Base-by-base conservation (phyloP, 2,113 vertebrate species). In the Cebidichthys violaceus region DNA sequence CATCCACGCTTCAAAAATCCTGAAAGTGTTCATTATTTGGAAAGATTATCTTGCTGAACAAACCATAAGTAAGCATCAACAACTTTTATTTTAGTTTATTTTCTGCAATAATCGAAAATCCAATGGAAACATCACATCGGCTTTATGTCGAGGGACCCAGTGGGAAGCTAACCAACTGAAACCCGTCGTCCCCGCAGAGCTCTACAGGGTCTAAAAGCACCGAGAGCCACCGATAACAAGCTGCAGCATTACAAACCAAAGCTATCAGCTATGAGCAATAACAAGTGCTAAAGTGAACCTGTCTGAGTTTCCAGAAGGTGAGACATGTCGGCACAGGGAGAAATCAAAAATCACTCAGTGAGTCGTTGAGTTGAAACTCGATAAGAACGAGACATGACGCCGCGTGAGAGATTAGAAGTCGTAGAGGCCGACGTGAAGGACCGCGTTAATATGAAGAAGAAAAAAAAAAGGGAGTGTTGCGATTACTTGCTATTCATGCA, bases 391-490 rank as follows among this genome's bases (percentile, higher is more conserved):
- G 14, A 20, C 37, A 9, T 7, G 29, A 10, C 2, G 47, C 1
- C 24, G 18, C 4, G 7, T 10, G 37, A 45, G 17, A 7, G 75
- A 82, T 70, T 47, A 74, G 7, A 55, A 52, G 24, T 18, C 7
- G 39, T 2, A 9, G 59, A 1, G 61, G 70, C 14, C 47, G 22
- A 55, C 17, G 33, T 33, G 31, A 59, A n/a, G 64, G 72, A 11
- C 3, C 0, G 14, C 14, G 59, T 54, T 9, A 55, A 17, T 2
- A 37, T 14, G 7, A 17, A n/a, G n/a, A n/a, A n/a, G n/a, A n/a
- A n/a, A n/a, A n/a, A 71, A 52, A 68, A 52, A 14, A 24, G 59
- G 77, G 81, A 54, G 77, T 43, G 83, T 71, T 47, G 22, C n/a
- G 70, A 18, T 81, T 7, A 75, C 2, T 43, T 4, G 10, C 43